Conservation (phyloP, 2,888 invertebrate species). For the Acheta domesticus region DNA sequence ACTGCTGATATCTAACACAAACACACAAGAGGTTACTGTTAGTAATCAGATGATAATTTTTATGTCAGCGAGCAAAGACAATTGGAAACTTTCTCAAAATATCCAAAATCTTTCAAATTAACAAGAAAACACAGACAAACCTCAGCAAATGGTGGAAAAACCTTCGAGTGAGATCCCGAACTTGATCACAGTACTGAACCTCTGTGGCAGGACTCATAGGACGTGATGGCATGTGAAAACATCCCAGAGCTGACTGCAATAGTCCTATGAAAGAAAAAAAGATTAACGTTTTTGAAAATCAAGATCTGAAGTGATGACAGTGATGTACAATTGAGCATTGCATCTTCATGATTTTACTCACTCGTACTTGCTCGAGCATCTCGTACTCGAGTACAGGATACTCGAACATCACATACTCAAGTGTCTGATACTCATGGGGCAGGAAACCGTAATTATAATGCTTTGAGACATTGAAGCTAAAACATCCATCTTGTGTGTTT, state of each 20-base stretch:
- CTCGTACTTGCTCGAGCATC: too few species aligned
- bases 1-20: constrained; percentile 59
- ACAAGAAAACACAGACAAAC: constrained; percentile 47
- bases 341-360: too few species aligned
- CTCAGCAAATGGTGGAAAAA: constrained; percentile 84
- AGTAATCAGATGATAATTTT: constrained; percentile 19
- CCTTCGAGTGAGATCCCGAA: constrained; percentile 77
- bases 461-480: too few species aligned
- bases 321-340: too few species aligned
- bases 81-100: constrained; percentile 18
- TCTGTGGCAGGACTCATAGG: constrained; percentile 64
- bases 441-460: too few species aligned
- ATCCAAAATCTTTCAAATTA: background rate
- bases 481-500: too few species aligned
- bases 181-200: constrained; percentile 69
- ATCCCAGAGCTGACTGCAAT: constrained; percentile 74
- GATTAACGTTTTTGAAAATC: too few species aligned
- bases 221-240: constrained; percentile 69
- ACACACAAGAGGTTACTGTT: constrained; percentile 25
- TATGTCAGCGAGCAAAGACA: constrained; percentile 11
- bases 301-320: too few species aligned
- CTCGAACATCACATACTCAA: too few species aligned
- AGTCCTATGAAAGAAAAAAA: constrained; percentile 47
- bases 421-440: too few species aligned
- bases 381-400: too few species aligned